Conservation (phyloP, 1,140 invertebrate genomes). For the Sitodiplosis mosellana region DNA sequence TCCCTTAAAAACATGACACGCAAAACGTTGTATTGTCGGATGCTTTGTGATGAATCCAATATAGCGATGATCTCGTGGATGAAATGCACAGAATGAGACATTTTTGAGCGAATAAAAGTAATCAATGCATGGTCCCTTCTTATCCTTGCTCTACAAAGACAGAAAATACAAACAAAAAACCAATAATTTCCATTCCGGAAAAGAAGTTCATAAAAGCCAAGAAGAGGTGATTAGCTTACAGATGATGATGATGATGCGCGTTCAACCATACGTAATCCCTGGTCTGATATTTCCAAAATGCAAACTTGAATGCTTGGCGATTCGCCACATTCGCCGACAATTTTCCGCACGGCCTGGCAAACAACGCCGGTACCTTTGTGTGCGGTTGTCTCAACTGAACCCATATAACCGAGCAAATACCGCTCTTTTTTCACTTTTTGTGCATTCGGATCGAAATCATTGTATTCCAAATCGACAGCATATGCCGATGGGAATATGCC, state of each 20-base stretch:
- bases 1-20: slow-evolving; percentile 91
- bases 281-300: slow-evolving; percentile 86
- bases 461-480: slow-evolving; percentile 89
- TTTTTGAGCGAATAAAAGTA: slow-evolving; percentile 97
- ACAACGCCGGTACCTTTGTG: slow-evolving; percentile 83
- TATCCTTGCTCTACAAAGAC: slow-evolving; percentile 31
- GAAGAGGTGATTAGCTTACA: too few species aligned
- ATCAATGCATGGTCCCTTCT: slow-evolving; percentile 71
- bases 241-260: slow-evolving; percentile 57
- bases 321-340: slow-evolving; percentile 43
- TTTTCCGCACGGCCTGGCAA: slow-evolving; percentile 72
- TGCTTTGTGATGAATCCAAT: slow-evolving; percentile 97
- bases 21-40: slow-evolving; percentile 84
- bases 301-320: slow-evolving; percentile 54
- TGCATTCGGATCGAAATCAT: slow-evolving; percentile 74
- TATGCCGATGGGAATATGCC: slow-evolving; percentile 95
- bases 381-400: slow-evolving; percentile 83
- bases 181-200: too few species aligned
- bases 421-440: slow-evolving; percentile 70
- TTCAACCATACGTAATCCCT: slow-evolving; percentile 87
- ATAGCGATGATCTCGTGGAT: slow-evolving; percentile 87
- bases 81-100: slow-evolving; percentile 95
- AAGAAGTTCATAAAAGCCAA: too few species aligned
- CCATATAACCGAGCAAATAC: slow-evolving; percentile 85
- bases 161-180: too few species aligned